Base-by-base conservation (phyloP, 1,140 invertebrate species). In the Drosophila jambulina region DNA sequence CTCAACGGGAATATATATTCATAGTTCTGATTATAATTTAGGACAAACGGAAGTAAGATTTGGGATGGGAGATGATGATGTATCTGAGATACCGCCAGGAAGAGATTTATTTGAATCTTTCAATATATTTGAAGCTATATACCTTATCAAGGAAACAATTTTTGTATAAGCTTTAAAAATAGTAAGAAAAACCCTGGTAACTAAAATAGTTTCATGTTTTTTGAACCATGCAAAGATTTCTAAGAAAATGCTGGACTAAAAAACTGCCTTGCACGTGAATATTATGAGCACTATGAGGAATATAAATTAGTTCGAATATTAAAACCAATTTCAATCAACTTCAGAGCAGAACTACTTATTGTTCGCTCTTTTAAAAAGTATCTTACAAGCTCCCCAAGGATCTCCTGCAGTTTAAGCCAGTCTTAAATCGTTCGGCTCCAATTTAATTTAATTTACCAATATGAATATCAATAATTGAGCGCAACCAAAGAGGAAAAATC, bases 391-490 rank as follows among this genome's bases (percentile, higher is more conserved):
- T 34, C 4, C 34, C 17, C 25, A 29, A 42, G 29, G 21, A 57
- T 70, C 49, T 38, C 19, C 32, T 17, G 25, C 36, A 21, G 27
- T 15, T 58, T 21, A 36, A 34, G 12, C 62, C 38, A 23, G 46
- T 65, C 51, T 53, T 21, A 43, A 27, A 65, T 40, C 38, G n/a
- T 17, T 46, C 68, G 43, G 19, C 45, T 59, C 12, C 67, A 56
- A 72, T 71, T 72, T 72, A 72, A 72, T 71, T 71, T 71, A 72
- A 71, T 71, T 59, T 34, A 72, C 36, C 67, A 59, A 72, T 72
- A 60, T 72, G 69, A 72, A 72, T 72, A 72, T 72, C 69, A 71
- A 72, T 72, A 72, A 71, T 72, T 72, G 67, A 49, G 65, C 65
- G 12, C 25, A 48, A 19, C 69, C 40, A 38, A 69, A 71, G 25